Base-by-base conservation (phyloP, 2,113 vertebrate genomes). In the Cyanoliseus patagonus region DNA sequence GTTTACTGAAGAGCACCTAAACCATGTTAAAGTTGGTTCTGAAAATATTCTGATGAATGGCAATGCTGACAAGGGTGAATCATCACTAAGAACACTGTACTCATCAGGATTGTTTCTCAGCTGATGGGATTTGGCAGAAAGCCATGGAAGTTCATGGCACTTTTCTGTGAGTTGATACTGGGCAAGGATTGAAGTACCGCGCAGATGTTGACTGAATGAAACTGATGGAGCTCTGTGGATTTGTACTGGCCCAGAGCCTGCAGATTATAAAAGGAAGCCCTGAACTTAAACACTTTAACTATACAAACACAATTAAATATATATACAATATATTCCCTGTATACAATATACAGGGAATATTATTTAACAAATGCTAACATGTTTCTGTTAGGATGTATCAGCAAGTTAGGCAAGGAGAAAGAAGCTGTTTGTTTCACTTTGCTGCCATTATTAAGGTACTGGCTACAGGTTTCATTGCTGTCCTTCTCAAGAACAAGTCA, bases 21-120 rank as follows among this genome's bases (percentile, higher is more conserved):
- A 76, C 49, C 23, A 17, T 8, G 37, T 70, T 91, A 53, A 92
- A 83, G 81, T 69, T 80, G 70, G 63, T 95, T 85, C 91, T 91
- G 88, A 91, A 96, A 94, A 91, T 95, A 87, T 85, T 93, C 95
- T 96, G 90, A 82, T 62, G 92, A 87, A 94, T 96, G 78, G 77
- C 0, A 0, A 24, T 70, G 83, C 39, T 95, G 94, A 86, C 0
- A 3, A 92, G 70, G 39, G 74, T 95, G 94, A 96, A 57, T 96
- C 95, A 96, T 83, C 28, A 13, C 57, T 13, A 37, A 77, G 88
- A 96, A 91, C 69, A 66, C 15, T 2, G 67, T 89, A 72, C 86
- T 95, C 89, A 77, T 89, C 91, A 73, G 94, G 92, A 77, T 10
- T 57, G 77, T 80, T 95, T 49, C 77, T 91, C 81, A 83, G 96